Evolutionary conservation across 1,140 invertebrate genomes (phyloP), one percentile per base, ranked within the genome.

Genomic region (Luehdorfia chinensis): DNA sequence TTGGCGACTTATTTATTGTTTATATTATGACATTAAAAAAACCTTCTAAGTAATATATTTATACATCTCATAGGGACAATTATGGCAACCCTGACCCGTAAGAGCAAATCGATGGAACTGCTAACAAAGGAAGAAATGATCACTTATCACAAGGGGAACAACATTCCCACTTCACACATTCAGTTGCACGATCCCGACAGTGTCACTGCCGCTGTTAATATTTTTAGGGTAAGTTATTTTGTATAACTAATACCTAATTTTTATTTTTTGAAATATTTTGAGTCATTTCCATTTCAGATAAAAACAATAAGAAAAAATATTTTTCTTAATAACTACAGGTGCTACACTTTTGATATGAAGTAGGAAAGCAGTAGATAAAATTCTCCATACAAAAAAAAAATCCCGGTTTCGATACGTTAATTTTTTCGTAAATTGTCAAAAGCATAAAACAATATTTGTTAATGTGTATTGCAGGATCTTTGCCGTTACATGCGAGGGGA

Each of bases 111-210:
- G 21, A 89, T 91, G 54, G 95, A 97, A 72, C 88, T 93, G 39
- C 89, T 97, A 16, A 93, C 94, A 0, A 97, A 97, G 68, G 94
- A 95, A 65, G 96, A 98, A 76, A 97, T 99, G 95, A 91, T 98
- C 0, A 93, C 91, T 0, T 98, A 93, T 83, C 95, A 94, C 57
- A 95, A 96, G 75, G 93, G 92, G 15, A 94, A 93, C 41, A 91
- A 92, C 27, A 98, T 98, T 63, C 94, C 96, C 1, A 97, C 94
- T 47, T 98, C 96, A 0, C 96, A 98, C 81, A 94, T 98, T 68
- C 95, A 97, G 66, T 92, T 99, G 88, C 97, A 97, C 78, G 97
- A 98, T 87, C 95, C 96, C 0, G 96, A 98, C 65, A 98, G 98
- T 74, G 92, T 97, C 9, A 93, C 93, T 30, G 89, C 97, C 1